These are phyloP conservation scores for Aldrovandia affinis DNA, from an alignment of 2,797 vertebrate species.

Conservation along the genomic window DNA sequence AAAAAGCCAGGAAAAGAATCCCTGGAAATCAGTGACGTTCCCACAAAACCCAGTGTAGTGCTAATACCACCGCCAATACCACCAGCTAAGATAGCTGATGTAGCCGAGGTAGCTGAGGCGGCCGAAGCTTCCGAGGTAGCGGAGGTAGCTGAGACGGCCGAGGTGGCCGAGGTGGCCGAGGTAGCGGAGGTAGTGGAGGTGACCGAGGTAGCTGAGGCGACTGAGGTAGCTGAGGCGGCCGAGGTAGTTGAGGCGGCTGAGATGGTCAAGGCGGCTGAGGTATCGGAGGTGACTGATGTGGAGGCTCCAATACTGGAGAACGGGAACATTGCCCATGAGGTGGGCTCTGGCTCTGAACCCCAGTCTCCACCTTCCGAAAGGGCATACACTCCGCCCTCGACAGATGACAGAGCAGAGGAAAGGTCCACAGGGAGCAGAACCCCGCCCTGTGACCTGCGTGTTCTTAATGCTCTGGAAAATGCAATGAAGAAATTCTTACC, in stretches of 20 bases:
- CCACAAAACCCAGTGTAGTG: not conserved
- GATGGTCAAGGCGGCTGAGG: too few species aligned
- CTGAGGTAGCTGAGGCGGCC: too few species aligned
- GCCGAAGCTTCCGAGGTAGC: too few species aligned
- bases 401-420: slow-evolving; percentile 66
- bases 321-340: not conserved
- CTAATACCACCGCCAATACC: not conserved
- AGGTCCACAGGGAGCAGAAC: slow-evolving; percentile 52
- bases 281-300: slow-evolving; percentile 19
- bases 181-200: too few species aligned
- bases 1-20: slow-evolving; percentile 42
- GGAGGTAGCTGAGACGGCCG: too few species aligned
- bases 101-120: too few species aligned
- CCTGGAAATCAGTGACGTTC: slow-evolving; percentile 30
- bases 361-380: slow-evolving; percentile 38
- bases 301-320: slow-evolving; percentile 24
- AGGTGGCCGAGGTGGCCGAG: too few species aligned
- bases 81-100: not conserved
- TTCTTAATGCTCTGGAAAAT: slow-evolving; percentile 69
- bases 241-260: too few species aligned
- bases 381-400: slow-evolving; percentile 50
- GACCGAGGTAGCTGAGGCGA: too few species aligned
- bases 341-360: not conserved
- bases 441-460: slow-evolving; percentile 56
- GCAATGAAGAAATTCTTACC: slow-evolving; percentile 58